Evolutionary conservation across 2,888 invertebrate genomes (phyloP), one percentile per base, ranked within the genome.

Genomic region (Lordiphosa andalusiaca): DNA sequence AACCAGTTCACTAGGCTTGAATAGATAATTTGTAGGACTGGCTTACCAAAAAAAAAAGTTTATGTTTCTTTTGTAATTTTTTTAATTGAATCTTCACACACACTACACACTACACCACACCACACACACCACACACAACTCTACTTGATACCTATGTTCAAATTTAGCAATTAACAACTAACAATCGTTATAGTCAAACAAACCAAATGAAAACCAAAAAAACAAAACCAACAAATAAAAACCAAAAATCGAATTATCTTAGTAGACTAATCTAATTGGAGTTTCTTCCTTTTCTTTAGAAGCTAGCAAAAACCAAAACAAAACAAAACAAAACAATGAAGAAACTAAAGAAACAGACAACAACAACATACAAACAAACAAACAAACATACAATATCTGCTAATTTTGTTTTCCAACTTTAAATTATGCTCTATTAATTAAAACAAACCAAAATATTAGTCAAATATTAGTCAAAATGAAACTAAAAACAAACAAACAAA

Each of bases 61-160:
- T 58, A 44, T 56, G 51, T 38, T 67, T 67, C 53, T 49, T 67
- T 67, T 48, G 60, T 40, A 48, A 46, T 66, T 67, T 30, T 48
- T 60, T 59, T 54, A 51, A 40, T 52, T 60, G 39, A 51, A 48
- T 10, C 51, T 13, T 51, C 52, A 53, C 42, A 38, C 47, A 42
- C 40, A 48, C 35, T 16, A 35, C 53, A 49, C 61, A 40, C 39
- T 16, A 16, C 16, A 16, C 16, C 16, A 16, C 16, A 16, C 16
- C 1, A 47, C 35, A 53, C 44, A 37, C 16, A 57, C 66, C 49
- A 59, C 61, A 54, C 35, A 36, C 58, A 76, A 77, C 62, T 76
- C 73, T 77, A 73, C 74, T 81, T 71, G 73, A 83, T 76, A 84
- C 84, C 77, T 81, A 83, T 84, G 81, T 80, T 84, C 77, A 84